A percentile compares a stretch with the other conserved stretches of the same genome.
Conservation (phyloP, 1,140 invertebrate genomes). For the Drosophila pseudoananassae region DNA sequence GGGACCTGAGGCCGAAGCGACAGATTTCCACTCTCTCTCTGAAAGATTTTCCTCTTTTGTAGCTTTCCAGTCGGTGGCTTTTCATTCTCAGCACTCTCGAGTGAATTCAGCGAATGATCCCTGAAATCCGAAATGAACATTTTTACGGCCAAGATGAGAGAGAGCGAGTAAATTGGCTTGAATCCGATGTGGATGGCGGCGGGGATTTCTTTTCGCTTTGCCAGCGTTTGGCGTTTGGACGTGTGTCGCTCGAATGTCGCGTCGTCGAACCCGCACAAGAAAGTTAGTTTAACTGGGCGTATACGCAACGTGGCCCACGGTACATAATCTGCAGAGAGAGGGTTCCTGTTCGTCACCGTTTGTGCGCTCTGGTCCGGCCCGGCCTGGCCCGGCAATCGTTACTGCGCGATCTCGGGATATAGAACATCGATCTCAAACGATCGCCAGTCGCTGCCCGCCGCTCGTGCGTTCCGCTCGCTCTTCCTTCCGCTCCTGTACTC, state of each 20-base stretch:
- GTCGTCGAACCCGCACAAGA: conserved; percentile 46
- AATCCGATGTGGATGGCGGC: conserved; percentile 28
- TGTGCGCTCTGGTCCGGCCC: neutral
- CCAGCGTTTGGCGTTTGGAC: conserved; percentile 79
- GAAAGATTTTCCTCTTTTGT: conserved; percentile 15
- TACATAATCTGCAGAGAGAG: conserved; percentile 2
- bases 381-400: conserved; percentile 27
- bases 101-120: conserved; percentile 71
- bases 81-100: neutral
- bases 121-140: conserved; percentile 36
- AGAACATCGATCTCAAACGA: conserved; percentile 7
- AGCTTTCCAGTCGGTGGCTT: conserved; percentile 52
- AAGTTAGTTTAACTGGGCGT: conserved; percentile 69
- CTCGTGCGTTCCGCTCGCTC: conserved; percentile 62
- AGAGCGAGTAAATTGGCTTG: conserved; percentile 52
- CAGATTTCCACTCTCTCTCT: conserved; percentile 11
- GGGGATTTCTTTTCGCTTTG: conserved; percentile 73
- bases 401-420: conserved; percentile 45
- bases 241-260: conserved; percentile 76
- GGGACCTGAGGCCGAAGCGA: neutral
- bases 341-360: neutral
- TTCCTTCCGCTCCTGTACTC: conserved; percentile 6
- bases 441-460: conserved; percentile 61
- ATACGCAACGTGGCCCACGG: conserved; percentile 58
- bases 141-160: conserved; percentile 3